phyloP scores from a whole-genome alignment of 2,888 invertebrate species.

The Andricus curvator region DNA sequence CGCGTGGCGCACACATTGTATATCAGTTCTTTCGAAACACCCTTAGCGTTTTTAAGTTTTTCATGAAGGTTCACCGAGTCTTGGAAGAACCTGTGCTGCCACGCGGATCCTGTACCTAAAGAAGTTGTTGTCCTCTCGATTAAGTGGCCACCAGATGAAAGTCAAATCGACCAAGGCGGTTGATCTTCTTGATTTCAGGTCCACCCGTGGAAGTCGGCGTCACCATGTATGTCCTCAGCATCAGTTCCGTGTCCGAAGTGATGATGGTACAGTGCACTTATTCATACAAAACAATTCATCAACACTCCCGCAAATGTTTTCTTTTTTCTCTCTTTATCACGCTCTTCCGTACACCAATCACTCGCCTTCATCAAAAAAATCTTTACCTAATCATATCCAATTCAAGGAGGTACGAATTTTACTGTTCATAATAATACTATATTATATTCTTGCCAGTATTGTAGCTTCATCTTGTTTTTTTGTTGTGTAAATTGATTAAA shows the following conservation, averaged over 20 bases:
- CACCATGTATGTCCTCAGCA: constrained; percentile 98
- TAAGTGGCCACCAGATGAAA: constrained; percentile 56
- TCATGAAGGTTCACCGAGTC: constrained; percentile 37
- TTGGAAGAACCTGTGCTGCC: constrained; percentile 40
- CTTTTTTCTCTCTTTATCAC: constrained; percentile 12
- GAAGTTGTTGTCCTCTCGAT: constrained; percentile 32
- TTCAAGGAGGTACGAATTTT: constrained; percentile 23
- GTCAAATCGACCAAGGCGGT: constrained; percentile 71
- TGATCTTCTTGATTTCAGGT: constrained; percentile 87
- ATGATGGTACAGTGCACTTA: constrained; percentile 89
- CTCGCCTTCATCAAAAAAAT: neutral
- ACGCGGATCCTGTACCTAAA: constrained; percentile 42
- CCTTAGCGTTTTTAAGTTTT: neutral
- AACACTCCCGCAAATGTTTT: constrained; percentile 58
- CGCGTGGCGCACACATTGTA: constrained; percentile 17
- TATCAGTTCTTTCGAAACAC: constrained; percentile 10
- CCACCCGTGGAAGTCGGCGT: constrained; percentile 98
- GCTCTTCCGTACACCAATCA: constrained; percentile 8
- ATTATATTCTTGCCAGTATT: neutral
- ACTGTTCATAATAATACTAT: neutral
- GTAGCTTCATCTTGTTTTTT: neutral
- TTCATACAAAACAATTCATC: constrained; percentile 55
- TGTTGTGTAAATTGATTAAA: neutral
- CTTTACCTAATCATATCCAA: neutral
- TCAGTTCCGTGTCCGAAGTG: constrained; percentile 99